phyloP scores from a whole-genome alignment of 2,797 vertebrate species.

The Notamacropus eugenii region DNA sequence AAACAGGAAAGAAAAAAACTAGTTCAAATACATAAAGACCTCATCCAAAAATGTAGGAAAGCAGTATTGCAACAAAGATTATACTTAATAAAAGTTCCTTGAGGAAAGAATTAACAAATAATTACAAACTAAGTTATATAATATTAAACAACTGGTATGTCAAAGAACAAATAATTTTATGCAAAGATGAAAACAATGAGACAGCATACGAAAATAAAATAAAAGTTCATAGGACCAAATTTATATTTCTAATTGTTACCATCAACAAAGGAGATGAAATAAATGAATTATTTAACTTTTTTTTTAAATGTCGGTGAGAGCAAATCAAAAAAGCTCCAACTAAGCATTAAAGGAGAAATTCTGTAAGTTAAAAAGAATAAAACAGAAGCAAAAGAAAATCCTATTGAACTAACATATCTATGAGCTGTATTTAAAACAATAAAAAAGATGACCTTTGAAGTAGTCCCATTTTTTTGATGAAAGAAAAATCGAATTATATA shows the following conservation, averaged over 20 bases:
- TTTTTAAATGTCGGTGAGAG: neutral
- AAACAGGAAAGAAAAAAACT: too few species aligned
- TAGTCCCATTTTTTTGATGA: neutral
- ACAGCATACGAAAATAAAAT: neutral
- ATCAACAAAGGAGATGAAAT: neutral
- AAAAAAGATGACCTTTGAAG: neutral
- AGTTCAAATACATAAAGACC: too few species aligned
- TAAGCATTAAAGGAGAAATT: neutral
- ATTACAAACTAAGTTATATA: neutral
- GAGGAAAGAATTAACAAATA: neutral
- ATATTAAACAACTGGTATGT: neutral
- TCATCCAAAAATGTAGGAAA: too few species aligned
- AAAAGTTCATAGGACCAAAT: neutral
- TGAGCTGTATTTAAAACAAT: neutral
- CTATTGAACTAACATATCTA: neutral
- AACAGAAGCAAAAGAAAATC: neutral
- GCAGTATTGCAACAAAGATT: too few species aligned
- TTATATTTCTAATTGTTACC: neutral
- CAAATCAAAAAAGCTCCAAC: neutral
- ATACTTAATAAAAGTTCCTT: neutral
- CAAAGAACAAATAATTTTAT: neutral
- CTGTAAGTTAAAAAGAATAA: neutral
- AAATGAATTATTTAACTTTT: neutral
- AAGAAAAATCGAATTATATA: neutral
- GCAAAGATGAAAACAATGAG: neutral